Evolutionary conservation across 2,888 invertebrate genomes (phyloP), one percentile per base, ranked within the genome.

Genomic region (Mallateleia sp.): DNA sequence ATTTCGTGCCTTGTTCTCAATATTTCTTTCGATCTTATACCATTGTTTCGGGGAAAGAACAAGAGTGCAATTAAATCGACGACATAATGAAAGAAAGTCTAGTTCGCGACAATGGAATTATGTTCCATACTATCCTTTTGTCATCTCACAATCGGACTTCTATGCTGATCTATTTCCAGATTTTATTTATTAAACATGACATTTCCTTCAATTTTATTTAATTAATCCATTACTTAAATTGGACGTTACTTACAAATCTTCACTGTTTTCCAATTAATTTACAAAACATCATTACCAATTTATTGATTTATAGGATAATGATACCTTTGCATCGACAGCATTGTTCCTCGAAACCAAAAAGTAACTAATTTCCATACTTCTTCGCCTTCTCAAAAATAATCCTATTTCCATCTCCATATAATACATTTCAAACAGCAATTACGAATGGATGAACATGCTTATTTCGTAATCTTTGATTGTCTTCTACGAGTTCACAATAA

Each of bases 1-100:
- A 74, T 78, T 83, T 78, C 78, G 54, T 74, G 54, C 25, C 60
- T 72, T 34, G 60, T 67, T 84, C 74, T 42, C 78, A 84, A 74
- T 84, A 84, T 60, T 84, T 84, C 74, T 84, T 74, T 74, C 24
- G 45, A 79, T 60, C 24, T 50, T 25, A 45, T 20, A 66, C 77
- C 38, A 80, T 80, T 85, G 79, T 85, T 84, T 34, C 15, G 32
- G 32, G 50, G 60, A 72, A 75, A 52, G 14, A 75, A 80, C 74
- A 75, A 56, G 62, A 80, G 74, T 42, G 42, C 67, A 84, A 79
- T 84, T 84, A 74, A 74, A 74, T 45, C n/a, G 14, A 67, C 60
- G 74, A 67, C 62, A 50, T 79, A 72, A 79, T 60, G 78, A 72
- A 47, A 60, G 45, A 66, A 74, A 67, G 58, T 32, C 28, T n/a